Evolutionary conservation across 2,888 invertebrate genomes (phyloP).

Genomic region (Cepaea hortensis): DNA sequence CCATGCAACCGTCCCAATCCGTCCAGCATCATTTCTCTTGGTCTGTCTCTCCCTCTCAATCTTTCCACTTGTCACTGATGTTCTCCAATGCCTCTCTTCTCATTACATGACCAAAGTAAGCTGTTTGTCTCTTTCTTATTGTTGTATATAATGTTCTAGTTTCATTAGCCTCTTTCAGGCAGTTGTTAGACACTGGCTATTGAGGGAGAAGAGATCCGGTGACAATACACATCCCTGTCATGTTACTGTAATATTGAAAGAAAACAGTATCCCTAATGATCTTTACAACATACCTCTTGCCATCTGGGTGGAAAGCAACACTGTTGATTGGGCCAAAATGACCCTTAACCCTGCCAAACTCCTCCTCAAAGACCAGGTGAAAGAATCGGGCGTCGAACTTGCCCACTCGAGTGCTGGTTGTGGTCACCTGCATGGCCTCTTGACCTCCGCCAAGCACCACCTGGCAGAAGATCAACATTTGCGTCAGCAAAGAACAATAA

Average conservation of each 20-base stretch:
- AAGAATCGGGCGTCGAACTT: slow-evolving; percentile 97
- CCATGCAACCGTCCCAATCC: too few species aligned
- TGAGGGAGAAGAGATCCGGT: too few species aligned
- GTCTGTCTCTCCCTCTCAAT: too few species aligned
- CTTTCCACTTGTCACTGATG: too few species aligned
- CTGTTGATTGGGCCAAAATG: slow-evolving; percentile 99
- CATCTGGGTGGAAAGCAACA: slow-evolving; percentile 97
- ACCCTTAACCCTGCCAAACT: slow-evolving; percentile 97
- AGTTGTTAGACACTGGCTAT: too few species aligned
- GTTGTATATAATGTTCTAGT: too few species aligned
- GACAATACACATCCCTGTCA: too few species aligned
- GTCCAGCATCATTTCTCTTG: too few species aligned
- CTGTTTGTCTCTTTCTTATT: too few species aligned
- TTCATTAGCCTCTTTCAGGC: too few species aligned
- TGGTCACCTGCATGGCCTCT: slow-evolving; percentile 96
- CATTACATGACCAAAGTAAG: too few species aligned
- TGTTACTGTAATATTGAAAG: not conserved
- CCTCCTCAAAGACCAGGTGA: slow-evolving; percentile 96
- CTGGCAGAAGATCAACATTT: slow-evolving; percentile 71
- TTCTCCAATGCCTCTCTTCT: too few species aligned
- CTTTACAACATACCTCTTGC: slow-evolving; percentile 81
- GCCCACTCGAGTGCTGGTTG: slow-evolving; percentile 81
- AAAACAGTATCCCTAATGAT: not conserved
- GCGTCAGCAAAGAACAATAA: not conserved
- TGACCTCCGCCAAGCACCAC: slow-evolving; percentile 98